A percentile compares a stretch with the other conserved stretches of the same genome.
phyloP scores from a whole-genome alignment of 2,797 vertebrate species.

The Takifugu rubripes region DNA sequence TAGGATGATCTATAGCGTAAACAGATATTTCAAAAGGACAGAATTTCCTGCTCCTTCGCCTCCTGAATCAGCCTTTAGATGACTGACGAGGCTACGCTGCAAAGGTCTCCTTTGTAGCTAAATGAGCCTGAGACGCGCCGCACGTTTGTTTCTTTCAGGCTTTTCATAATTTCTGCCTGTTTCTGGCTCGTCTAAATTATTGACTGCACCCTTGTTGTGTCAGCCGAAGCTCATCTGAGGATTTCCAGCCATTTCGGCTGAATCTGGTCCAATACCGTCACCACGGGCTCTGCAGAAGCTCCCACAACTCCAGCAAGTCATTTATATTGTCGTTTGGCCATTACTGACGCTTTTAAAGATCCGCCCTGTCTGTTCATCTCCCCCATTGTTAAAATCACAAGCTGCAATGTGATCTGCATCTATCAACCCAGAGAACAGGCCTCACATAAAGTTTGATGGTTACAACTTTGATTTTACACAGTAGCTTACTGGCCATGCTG shows the following conservation, averaged over 20 bases:
- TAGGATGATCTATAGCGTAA: constrained; percentile 20
- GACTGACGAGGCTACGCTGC: not conserved
- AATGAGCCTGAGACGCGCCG: not conserved
- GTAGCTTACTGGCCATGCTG: not conserved
- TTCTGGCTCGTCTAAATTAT: constrained; percentile 9
- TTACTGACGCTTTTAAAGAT: constrained; percentile 31
- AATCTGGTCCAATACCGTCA: constrained; percentile 1
- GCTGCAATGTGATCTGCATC: not conserved
- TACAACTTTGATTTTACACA: constrained; percentile 1
- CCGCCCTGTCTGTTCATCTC: constrained; percentile 1
- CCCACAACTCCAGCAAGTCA: constrained; percentile 13
- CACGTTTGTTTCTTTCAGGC: constrained; percentile 6
- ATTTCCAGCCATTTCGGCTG: constrained; percentile 3
- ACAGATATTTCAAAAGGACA: constrained; percentile 20
- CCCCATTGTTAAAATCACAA: constrained; percentile 11
- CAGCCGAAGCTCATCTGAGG: constrained; percentile 3
- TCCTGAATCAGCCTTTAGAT: constrained; percentile 23
- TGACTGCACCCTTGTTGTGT: not conserved
- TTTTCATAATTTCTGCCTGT: constrained; percentile 12
- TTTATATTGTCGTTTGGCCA: constrained; percentile 28
- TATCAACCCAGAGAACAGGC: not conserved
- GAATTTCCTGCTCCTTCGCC: constrained; percentile 21
- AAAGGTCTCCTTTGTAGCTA: constrained; percentile 1
- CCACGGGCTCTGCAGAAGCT: constrained; percentile 13
- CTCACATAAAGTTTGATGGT: not conserved